Evolutionary conservation across 2,797 vertebrate genomes (phyloP).

Genomic region (Pangasius sanitwongsei): DNA sequence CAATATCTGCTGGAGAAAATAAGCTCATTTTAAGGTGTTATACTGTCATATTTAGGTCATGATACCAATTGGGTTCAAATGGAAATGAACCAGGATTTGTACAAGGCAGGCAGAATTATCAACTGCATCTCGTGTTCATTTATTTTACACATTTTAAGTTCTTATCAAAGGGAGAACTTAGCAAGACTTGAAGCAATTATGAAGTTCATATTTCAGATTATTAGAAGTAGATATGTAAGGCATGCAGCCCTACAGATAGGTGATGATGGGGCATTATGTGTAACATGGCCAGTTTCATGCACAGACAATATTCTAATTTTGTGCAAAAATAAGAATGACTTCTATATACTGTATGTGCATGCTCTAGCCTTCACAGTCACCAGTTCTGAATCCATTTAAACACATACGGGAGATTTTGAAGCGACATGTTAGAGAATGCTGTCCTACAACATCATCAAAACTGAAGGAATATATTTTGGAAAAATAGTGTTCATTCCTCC

Average conservation of each 20-base stretch:
- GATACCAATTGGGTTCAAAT: background rate
- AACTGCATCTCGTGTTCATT: background rate
- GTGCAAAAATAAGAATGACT: background rate
- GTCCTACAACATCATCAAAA: background rate
- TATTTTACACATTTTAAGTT: background rate
- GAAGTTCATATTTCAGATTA: background rate
- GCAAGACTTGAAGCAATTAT: background rate
- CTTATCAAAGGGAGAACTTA: background rate
- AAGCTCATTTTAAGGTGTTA: background rate
- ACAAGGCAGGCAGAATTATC: background rate
- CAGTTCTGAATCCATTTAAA: background rate
- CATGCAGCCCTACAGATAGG: background rate
- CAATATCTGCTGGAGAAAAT: background rate
- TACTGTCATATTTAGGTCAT: background rate
- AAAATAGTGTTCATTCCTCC: background rate
- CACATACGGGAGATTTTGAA: background rate
- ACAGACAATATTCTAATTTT: background rate
- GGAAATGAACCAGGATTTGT: background rate
- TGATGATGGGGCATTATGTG: background rate
- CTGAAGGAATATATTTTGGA: background rate
- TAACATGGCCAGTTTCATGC: background rate
- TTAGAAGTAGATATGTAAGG: background rate
- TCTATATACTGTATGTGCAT: background rate
- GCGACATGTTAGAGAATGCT: background rate
- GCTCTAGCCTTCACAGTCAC: background rate